Evolutionary conservation across 2,888 invertebrate genomes (phyloP).

Genomic region (Thecocarcelia acutangulata): DNA sequence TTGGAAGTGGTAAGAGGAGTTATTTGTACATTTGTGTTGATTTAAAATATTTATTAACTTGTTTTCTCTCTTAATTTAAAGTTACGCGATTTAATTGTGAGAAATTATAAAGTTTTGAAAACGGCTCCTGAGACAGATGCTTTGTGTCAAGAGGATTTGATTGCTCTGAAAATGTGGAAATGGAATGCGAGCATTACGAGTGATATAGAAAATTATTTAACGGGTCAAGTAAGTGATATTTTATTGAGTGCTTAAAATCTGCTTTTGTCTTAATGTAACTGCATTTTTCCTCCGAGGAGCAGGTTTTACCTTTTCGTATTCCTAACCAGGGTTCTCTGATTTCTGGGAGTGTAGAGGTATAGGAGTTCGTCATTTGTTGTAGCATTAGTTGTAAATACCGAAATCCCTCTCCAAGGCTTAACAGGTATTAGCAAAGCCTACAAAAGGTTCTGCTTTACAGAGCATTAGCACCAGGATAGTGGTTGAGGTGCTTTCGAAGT

Average conservation of each 20-base stretch:
- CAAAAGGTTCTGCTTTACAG: too few relatives aligned
- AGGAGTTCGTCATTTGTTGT: too few relatives aligned
- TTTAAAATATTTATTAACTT: not conserved
- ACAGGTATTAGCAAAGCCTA: too few relatives aligned
- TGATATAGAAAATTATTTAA: slow-evolving; percentile 84
- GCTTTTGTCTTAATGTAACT: not conserved
- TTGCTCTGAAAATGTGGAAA: slow-evolving; percentile 85
- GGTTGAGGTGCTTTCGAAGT: too few relatives aligned
- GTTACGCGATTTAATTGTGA: slow-evolving; percentile 84
- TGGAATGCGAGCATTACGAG: slow-evolving; percentile 85
- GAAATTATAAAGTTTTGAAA: slow-evolving; percentile 84
- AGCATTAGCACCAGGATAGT: too few relatives aligned
- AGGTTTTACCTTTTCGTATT: too few relatives aligned
- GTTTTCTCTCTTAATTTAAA: slow-evolving; percentile 52
- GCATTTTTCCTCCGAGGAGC: too few relatives aligned
- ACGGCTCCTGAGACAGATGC: slow-evolving; percentile 83
- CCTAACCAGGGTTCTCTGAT: too few relatives aligned
- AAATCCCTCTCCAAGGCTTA: too few relatives aligned
- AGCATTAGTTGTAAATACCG: too few relatives aligned
- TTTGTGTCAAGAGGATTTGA: slow-evolving; percentile 86
- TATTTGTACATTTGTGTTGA: not conserved
- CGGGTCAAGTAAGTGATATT: slow-evolving; percentile 78
- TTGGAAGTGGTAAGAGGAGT: slow-evolving; percentile 83
- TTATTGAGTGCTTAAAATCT: not conserved
- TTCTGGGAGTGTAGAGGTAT: too few relatives aligned